Evolutionary conservation across 2,797 vertebrate genomes (phyloP).

Genomic region (Cercopithecus petaurista): DNA sequence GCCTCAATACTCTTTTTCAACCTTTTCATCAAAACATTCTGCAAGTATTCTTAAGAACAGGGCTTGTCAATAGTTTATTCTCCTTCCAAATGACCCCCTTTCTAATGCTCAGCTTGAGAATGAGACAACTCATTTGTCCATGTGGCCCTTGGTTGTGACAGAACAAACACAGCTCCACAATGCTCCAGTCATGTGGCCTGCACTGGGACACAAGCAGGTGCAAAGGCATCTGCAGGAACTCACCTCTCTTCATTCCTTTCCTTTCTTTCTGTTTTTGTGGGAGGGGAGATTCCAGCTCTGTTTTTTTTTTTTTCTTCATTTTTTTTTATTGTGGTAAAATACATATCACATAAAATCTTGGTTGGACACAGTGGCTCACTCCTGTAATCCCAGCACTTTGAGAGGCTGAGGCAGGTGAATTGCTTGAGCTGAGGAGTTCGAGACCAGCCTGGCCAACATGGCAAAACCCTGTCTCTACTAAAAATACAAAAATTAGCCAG

Average conservation of each 20-base stretch:
- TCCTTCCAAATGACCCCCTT: background rate
- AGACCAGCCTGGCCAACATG: background rate
- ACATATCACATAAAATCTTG: background rate
- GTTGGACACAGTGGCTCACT: background rate
- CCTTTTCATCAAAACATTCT: background rate
- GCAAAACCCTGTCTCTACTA: background rate
- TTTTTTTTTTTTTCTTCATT: background rate
- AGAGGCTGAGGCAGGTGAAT: background rate
- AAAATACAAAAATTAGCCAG: background rate
- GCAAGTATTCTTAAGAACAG: background rate
- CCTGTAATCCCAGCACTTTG: background rate
- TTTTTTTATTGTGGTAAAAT: background rate
- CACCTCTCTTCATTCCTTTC: background rate
- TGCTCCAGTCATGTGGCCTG: background rate
- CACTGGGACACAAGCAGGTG: background rate
- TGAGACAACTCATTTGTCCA: background rate
- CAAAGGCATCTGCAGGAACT: background rate
- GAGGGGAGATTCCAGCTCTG: background rate
- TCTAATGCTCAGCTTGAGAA: background rate
- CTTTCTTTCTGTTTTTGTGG: background rate
- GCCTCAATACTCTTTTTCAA: background rate
- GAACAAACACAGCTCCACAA: fast-evolving
- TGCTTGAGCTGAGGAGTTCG: background rate
- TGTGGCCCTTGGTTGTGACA: fast-evolving
- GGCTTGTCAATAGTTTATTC: background rate